Evolutionary conservation across 2,888 invertebrate species (phyloP).

Genomic region (Harmothoe impar): DNA sequence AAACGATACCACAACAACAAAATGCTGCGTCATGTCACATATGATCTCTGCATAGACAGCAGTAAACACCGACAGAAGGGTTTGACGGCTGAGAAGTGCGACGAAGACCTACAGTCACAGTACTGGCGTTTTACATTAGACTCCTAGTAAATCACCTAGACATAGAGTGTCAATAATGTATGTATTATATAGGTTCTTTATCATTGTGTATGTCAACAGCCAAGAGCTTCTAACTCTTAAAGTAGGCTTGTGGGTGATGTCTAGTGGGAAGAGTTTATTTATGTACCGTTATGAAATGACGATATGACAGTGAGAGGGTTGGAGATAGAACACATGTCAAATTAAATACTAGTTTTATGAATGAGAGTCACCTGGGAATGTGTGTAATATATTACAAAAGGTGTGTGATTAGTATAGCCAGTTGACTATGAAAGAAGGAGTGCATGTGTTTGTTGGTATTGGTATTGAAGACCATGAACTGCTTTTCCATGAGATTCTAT

Average conservation of each 20-base stretch:
- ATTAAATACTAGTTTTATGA: neutral
- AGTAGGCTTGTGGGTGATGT: neutral
- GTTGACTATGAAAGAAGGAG: neutral
- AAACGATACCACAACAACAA: conserved; percentile 74
- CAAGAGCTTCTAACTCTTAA: neutral
- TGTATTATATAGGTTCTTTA: neutral
- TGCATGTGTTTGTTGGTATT: neutral
- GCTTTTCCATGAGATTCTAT: conserved; percentile 4
- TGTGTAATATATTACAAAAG: neutral
- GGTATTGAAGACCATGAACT: neutral
- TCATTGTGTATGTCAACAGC: conserved; percentile 24
- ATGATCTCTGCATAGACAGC: conserved; percentile 89
- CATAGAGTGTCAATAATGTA: neutral
- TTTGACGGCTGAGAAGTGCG: conserved; percentile 68
- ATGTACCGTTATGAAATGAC: neutral
- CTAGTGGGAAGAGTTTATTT: conserved; percentile 30
- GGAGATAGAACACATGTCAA: neutral
- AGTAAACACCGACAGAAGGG: conserved; percentile 60
- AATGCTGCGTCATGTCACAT: conserved; percentile 84
- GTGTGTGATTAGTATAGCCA: neutral
- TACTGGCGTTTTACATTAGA: conserved; percentile 66
- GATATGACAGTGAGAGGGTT: neutral
- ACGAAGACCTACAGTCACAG: conserved; percentile 64
- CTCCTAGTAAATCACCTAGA: conserved; percentile 51
- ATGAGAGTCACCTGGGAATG: neutral